Evolutionary conservation across 35 echinoderm and acorn worm genomes (phyloP).

Genomic region (Antedon bifida): DNA sequence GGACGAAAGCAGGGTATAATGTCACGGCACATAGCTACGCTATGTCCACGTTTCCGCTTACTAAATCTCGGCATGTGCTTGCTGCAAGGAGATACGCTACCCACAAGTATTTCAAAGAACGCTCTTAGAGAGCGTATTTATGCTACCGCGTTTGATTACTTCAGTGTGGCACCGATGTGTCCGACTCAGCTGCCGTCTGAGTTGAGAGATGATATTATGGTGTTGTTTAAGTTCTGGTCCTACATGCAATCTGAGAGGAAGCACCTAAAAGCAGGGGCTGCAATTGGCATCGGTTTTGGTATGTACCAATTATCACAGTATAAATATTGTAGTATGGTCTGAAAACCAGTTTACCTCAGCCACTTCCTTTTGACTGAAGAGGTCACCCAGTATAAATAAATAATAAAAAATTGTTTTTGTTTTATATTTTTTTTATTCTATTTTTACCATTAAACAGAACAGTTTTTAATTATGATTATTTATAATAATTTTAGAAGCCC

Average conservation of each 20-base stretch:
- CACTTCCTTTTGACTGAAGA: too few relatives aligned
- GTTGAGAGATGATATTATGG: constrained; percentile 69
- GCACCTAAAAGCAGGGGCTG: constrained; percentile 31
- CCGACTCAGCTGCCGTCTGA: constrained; percentile 69
- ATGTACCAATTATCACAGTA: too few relatives aligned
- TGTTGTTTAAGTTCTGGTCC: constrained; percentile 78
- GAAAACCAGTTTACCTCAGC: too few relatives aligned
- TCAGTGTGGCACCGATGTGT: constrained; percentile 69
- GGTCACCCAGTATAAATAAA: too few relatives aligned
- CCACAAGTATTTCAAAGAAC: constrained; percentile 54
- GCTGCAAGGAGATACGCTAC: constrained; percentile 68
- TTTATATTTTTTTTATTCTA: too few relatives aligned
- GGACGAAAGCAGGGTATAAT: constrained; percentile 37
- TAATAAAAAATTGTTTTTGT: too few relatives aligned
- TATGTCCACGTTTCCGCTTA: constrained; percentile 68
- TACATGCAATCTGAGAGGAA: constrained; percentile 78
- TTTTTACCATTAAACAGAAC: too few relatives aligned
- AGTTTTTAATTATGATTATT: background rate
- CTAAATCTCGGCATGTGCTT: constrained; percentile 74
- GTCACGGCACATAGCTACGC: constrained; percentile 61
- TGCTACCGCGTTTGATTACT: constrained; percentile 82
- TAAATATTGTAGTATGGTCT: too few relatives aligned
- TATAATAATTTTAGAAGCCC: constrained; percentile 21
- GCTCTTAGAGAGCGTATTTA: constrained; percentile 88
- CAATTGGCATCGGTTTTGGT: background rate